Conservation (phyloP, 2,113 vertebrate genomes). For the Galeopterus variegatus region DNA sequence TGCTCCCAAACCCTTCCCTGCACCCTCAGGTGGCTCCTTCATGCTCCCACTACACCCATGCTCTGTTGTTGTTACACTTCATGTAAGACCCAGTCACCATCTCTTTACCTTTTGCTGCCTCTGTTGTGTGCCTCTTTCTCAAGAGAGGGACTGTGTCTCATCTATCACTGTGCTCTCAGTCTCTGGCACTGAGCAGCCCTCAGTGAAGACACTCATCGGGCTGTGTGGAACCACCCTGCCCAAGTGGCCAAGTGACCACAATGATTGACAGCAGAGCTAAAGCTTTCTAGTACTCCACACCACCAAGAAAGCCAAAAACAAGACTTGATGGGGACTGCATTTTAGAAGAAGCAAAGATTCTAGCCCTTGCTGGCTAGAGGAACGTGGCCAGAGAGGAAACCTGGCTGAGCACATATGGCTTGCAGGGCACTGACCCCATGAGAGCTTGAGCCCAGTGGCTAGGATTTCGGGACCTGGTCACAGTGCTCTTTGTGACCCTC, state of each 20-base stretch:
- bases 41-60: background rate
- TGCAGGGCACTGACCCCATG: background rate
- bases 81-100: background rate
- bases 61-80: too few species aligned
- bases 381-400: background rate
- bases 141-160: background rate
- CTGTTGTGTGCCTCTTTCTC: background rate
- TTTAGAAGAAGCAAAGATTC: background rate
- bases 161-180: too few species aligned
- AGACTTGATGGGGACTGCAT: background rate
- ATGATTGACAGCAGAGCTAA: background rate
- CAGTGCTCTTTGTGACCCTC: background rate
- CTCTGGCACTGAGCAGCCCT: background rate
- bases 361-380: background rate
- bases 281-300: background rate
- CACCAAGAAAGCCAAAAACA: background rate
- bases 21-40: background rate
- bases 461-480: background rate
- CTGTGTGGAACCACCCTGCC: background rate
- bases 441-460: background rate
- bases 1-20: background rate
- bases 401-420: accelerated
- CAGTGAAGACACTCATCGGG: background rate
- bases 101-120: background rate
- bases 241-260: background rate